phyloP scores from a whole-genome alignment of 2,113 vertebrate species.

The Pteronura brasiliensis region DNA sequence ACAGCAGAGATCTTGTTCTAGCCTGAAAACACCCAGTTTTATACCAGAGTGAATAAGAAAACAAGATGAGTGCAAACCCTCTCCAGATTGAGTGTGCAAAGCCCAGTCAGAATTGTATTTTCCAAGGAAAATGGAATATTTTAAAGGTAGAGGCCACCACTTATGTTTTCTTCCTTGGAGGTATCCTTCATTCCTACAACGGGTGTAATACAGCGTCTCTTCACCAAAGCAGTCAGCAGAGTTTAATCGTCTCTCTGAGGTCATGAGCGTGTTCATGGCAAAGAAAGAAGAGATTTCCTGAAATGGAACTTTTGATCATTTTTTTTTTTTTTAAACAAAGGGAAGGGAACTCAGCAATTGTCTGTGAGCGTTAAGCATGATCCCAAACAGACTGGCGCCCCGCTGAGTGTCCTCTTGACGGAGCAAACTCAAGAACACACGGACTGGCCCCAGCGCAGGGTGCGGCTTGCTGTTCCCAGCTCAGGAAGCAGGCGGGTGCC shows the following conservation, averaged over 20 bases:
- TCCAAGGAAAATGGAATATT: neutral
- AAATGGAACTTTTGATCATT: neutral
- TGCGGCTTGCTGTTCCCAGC: rapidly evolving
- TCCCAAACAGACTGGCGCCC: rapidly evolving
- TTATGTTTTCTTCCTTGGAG: neutral
- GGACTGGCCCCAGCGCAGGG: rapidly evolving
- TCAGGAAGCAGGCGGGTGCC: no score
- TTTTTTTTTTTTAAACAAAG: neutral
- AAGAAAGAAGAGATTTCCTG: neutral
- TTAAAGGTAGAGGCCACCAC: neutral
- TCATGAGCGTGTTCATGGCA: neutral
- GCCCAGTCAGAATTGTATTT: no score
- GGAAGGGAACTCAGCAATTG: neutral
- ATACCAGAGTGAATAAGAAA: neutral
- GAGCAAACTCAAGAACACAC: neutral
- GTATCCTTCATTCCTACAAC: no score
- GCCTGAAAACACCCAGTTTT: neutral
- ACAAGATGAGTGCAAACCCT: neutral
- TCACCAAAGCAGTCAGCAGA: neutral
- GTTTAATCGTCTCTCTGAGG: neutral
- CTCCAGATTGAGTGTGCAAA: rapidly evolving
- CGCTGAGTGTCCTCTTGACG: rapidly evolving
- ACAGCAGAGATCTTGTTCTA: neutral
- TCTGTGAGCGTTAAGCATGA: no score
- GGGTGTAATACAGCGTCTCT: neutral